Base-by-base conservation (phyloP, 2,797 vertebrate genomes). In the Cygnus olor region DNA sequence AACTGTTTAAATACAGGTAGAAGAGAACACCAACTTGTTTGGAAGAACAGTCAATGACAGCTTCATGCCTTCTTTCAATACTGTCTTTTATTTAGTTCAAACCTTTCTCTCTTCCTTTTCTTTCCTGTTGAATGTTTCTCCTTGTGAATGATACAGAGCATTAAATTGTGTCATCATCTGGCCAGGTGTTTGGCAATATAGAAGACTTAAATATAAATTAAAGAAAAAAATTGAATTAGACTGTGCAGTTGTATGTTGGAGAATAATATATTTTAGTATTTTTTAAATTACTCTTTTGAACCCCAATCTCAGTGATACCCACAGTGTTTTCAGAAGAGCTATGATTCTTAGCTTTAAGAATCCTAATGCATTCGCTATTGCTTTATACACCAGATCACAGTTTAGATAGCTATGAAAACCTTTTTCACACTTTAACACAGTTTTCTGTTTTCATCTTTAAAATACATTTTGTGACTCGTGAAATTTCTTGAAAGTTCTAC, bases 31-130 rank as follows among this genome's bases (percentile, higher is more conserved):
- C 19, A 9, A 10, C 16, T 60, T 49, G 14, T 4, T 9, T 71
- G 58, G 11, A 19, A 49, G 49, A 32, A 25, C 5, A 20, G 7
- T 36, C 27, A 16, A 38, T 40, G 30, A 34, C 28, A 66, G 24
- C 21, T 63, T 12, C 4, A 1, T 20, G 24, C 1, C 0, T 36
- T 38, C 25, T 69, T 63, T 51, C 1, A 1, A 1, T 13, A 14
- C 8, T 66, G 44, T 4, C 8, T 40, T 25, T 32, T 68, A 11
- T 66, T 47, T 32, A 69, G 9, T 27, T 11, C 3, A 63, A 70
- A 78, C 1, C 7, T 79, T 69, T 28, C 22, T 68, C 11, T 25
- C 9, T 56, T 71, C 27, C 14, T 57, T 80, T 9, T n/a, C 38
- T 74, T 64, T 69, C 10, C 54, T 54, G 16, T 17, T 57, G 36